A percentile compares a stretch with the other conserved stretches of the same genome.
These are phyloP conservation scores for Riptortus pedestris DNA, from an alignment of 1,140 invertebrate species.

Conservation along the genomic window DNA sequence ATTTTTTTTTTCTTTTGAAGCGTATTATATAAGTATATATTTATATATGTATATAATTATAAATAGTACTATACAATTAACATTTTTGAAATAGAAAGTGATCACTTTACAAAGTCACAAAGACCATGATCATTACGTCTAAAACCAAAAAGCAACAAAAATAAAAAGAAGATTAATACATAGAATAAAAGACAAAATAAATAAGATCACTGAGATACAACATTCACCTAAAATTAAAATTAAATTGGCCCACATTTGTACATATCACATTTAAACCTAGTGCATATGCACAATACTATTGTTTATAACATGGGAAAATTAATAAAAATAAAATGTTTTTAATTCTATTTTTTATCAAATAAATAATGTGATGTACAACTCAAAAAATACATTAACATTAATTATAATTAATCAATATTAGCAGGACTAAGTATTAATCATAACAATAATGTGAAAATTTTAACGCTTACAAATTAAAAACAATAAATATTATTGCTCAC, in stretches of 20 bases:
- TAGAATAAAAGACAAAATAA: background rate
- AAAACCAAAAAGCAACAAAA: background rate
- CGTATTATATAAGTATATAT: slow-evolving; percentile 15
- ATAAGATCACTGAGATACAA: background rate
- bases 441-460: background rate
- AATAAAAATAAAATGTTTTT: too few species aligned
- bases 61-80: background rate
- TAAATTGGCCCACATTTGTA: slow-evolving; percentile 15
- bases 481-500: slow-evolving; percentile 10
- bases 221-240: background rate
- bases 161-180: background rate
- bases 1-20: slow-evolving; percentile 17
- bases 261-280: slow-evolving; percentile 7
- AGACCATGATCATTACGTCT: background rate
- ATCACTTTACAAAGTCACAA: background rate
- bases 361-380: slow-evolving; percentile 10
- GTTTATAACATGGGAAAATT: background rate
- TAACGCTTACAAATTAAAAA: slow-evolving; percentile 7
- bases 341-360: too few species aligned
- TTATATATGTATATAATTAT: background rate
- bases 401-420: too few species aligned
- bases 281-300: background rate
- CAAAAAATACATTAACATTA: background rate
- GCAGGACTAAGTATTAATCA: background rate
- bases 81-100: background rate